Base-by-base conservation (phyloP, 2,113 vertebrate species). In the Chinchilla lanigera region DNA sequence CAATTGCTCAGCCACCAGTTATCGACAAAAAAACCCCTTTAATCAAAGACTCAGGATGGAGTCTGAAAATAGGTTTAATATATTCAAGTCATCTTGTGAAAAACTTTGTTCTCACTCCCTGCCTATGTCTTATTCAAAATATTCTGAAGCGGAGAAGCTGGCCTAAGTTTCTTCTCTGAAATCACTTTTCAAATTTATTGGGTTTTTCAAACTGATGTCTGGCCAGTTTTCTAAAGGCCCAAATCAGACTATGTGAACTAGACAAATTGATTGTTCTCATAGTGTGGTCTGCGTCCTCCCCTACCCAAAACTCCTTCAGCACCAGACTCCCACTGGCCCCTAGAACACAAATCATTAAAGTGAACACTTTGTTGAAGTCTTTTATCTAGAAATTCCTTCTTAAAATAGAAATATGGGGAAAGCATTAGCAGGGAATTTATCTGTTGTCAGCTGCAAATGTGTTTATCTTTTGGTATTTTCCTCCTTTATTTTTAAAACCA, bases 91-190 rank as follows among this genome's bases (percentile, higher is more conserved):
- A 67, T 54, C 41, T 81, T 73, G 2, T 65, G 5, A 20, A 8
- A 89, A 89, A 78, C 13, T 28, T n/a, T 73, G 19, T 38, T 84
- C 56, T 38, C 14, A 24, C 13, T 86, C 3, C 8, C 33, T 83
- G 28, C 33, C 24, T 35, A 35, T 33, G 0, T 58, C 38, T 84
- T 71, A 54, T 30, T 50, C 60, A 67, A 81, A 84, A 65, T 4
- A 85, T 73, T 90, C 19, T 63, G 38, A 80, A 86, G 16, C n/a
- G n/a, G 16, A 85, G 56, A 90, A 85, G 5, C 69, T 92, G 58
- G 12, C 30, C 12, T 87, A 56, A 81, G 26, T 20, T 44, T 63
- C 28, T 54, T 80, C 60, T 73, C 50, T 38, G 41, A 90, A 90
- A 65, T 35, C 52, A 6, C 50, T n/a, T 95, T 82, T 54, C 28